Conservation (phyloP, 2,797 vertebrate genomes). For the Ctenopoma multispine region DNA sequence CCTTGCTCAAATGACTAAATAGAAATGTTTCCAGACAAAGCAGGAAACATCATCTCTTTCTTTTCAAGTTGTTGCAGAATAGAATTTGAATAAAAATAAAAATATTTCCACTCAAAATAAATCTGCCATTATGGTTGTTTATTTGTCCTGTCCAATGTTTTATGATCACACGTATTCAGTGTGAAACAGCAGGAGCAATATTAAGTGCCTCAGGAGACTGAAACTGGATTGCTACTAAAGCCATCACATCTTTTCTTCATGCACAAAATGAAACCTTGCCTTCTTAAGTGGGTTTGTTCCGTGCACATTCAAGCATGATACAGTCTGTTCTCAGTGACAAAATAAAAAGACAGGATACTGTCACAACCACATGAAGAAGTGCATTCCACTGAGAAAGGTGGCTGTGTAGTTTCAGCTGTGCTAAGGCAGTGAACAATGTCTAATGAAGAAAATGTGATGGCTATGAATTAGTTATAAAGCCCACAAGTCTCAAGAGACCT, state of each 20-base stretch:
- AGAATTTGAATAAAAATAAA: slow-evolving; percentile 15
- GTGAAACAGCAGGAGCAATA: slow-evolving; percentile 4
- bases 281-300: slow-evolving; percentile 25
- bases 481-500: slow-evolving; percentile 23
- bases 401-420: too few relatives aligned
- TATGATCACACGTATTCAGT: slow-evolving; percentile 5
- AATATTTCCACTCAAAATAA: slow-evolving; percentile 5
- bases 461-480: slow-evolving; percentile 15
- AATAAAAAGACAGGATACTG: too few relatives aligned
- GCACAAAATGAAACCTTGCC: slow-evolving; percentile 19
- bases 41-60: slow-evolving; percentile 16
- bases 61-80: not conserved
- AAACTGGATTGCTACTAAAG: slow-evolving; percentile 9
- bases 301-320: slow-evolving; percentile 26
- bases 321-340: slow-evolving; percentile 23
- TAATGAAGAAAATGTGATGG: too few relatives aligned
- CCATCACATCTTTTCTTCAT: slow-evolving; percentile 20
- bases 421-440: too few relatives aligned
- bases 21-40: slow-evolving; percentile 6
- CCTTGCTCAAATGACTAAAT: too few relatives aligned
- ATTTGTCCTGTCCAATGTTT: slow-evolving; percentile 9
- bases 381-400: too few relatives aligned
- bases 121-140: not conserved
- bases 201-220: slow-evolving; percentile 18
- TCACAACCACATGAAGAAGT: too few relatives aligned